Evolutionary conservation across 2,797 vertebrate genomes (phyloP).

Genomic region (Myotis pilosus): DNA sequence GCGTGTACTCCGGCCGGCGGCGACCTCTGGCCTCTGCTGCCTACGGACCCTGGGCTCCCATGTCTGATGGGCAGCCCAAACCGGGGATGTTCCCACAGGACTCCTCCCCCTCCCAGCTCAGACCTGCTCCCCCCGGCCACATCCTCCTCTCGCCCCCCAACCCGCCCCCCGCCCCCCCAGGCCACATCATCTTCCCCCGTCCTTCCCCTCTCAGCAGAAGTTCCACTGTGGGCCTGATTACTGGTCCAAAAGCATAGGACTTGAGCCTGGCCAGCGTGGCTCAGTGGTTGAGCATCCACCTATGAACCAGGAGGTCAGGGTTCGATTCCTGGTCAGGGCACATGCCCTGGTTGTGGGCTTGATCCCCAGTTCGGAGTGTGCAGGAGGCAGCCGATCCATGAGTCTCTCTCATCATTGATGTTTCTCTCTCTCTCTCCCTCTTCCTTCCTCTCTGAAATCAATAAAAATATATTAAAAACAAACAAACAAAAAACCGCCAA

Average conservation of each 20-base stretch:
- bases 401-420: no score
- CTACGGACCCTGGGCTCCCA: not conserved
- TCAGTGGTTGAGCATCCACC: no score
- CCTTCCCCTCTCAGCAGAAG: not conserved
- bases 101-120: not conserved
- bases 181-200: not conserved
- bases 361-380: no score
- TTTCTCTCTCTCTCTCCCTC: no score
- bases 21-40: not conserved
- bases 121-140: not conserved
- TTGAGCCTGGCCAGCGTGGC: no score
- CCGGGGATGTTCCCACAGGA: not conserved
- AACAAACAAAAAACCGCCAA: no score
- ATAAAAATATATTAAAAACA: no score
- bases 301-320: no score
- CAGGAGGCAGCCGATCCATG: no score
- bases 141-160: not conserved
- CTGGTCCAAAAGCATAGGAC: not conserved
- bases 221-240: accelerated
- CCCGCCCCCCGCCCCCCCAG: not conserved
- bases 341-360: no score
- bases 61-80: not conserved
- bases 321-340: no score
- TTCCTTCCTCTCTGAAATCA: no score
- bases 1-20: not conserved